These are phyloP conservation scores for Barnardius zonarius DNA, from an alignment of 2,113 vertebrate species.

Conservation along the genomic window DNA sequence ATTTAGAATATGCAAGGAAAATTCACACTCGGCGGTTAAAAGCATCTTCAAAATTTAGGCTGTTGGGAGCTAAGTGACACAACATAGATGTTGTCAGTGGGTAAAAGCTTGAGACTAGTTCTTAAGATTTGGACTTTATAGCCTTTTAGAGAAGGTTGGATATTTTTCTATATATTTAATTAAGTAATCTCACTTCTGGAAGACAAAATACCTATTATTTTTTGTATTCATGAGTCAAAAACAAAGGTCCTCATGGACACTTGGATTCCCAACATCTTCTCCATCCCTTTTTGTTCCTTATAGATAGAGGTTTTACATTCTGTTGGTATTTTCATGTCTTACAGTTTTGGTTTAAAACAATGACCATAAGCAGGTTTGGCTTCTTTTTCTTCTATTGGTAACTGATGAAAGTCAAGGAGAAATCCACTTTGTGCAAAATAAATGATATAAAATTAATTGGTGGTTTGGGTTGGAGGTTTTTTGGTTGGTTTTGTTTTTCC, in stretches of 20 bases:
- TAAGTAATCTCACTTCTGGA: neutral
- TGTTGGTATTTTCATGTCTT: neutral
- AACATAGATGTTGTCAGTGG: neutral
- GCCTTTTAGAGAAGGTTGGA: neutral
- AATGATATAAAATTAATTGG: neutral
- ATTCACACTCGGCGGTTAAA: neutral
- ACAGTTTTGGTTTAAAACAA: neutral
- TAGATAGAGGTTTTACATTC: neutral
- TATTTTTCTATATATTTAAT: neutral
- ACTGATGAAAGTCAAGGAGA: neutral
- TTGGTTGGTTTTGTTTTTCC: neutral
- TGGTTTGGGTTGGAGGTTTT: neutral
- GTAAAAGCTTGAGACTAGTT: neutral
- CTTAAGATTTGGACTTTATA: neutral
- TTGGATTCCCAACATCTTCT: neutral
- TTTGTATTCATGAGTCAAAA: neutral
- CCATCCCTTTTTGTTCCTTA: neutral
- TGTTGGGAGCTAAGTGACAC: neutral
- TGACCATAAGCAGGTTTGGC: neutral
- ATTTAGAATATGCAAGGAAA: neutral
- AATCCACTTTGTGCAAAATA: neutral
- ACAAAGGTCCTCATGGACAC: neutral
- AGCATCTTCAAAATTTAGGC: neutral
- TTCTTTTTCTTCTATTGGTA: neutral
- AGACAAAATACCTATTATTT: neutral